phyloP scores from a whole-genome alignment of 2,888 invertebrate genomes.

The Heliconius ethilla region DNA sequence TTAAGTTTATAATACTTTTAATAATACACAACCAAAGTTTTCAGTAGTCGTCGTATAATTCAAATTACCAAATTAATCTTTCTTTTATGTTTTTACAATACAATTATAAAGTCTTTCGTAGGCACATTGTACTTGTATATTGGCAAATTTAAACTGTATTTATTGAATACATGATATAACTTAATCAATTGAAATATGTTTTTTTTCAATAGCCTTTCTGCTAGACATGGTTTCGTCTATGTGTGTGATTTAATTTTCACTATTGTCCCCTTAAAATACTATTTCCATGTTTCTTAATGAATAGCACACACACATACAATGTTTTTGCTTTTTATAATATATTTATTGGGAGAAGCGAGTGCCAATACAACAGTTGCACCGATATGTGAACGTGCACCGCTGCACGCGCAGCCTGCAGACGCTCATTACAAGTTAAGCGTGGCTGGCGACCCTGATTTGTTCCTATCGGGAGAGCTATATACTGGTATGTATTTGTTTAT shows the following conservation, averaged over 20 bases:
- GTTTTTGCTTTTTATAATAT: slow-evolving; percentile 37
- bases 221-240: no score
- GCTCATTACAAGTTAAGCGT: slow-evolving; percentile 87
- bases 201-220: no score
- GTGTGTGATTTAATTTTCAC: background rate
- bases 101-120: background rate
- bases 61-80: background rate
- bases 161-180: background rate
- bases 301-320: slow-evolving; percentile 2
- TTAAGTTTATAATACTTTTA: background rate
- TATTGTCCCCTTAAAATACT: background rate
- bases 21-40: background rate
- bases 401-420: slow-evolving; percentile 82
- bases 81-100: background rate
- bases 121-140: background rate
- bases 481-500: slow-evolving; percentile 80
- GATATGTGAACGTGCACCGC: slow-evolving; percentile 63
- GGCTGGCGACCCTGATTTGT: slow-evolving; percentile 87
- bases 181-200: no score
- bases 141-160: background rate
- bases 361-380: slow-evolving; percentile 33
- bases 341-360: slow-evolving; percentile 27
- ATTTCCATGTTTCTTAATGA: background rate
- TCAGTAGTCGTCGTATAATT: background rate
- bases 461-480: slow-evolving; percentile 89